Base-by-base conservation (phyloP, 2,797 vertebrate genomes). In the Xenentodon cancila region DNA sequence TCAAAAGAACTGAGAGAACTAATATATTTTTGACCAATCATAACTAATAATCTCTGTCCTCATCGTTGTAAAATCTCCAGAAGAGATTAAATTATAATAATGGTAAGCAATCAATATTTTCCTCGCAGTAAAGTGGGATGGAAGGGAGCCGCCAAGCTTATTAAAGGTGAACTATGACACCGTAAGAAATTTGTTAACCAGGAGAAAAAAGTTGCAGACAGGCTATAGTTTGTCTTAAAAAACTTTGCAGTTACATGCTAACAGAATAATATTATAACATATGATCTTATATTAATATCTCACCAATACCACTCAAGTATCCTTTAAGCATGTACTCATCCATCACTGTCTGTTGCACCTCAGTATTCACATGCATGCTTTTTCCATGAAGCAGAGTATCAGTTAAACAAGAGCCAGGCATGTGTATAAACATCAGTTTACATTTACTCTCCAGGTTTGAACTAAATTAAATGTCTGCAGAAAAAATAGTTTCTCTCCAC, bases 341-440 rank as follows among this genome's bases (percentile, higher is more conserved):
- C 52, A 40, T 40, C 13, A 34, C 12, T 49, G 18, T 53, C 45
- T 70, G 15, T 57, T 65, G 43, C 20, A 51, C 46, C 17, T 43
- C 49, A 59, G 8, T 17, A 12, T 51, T 62, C 53, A 72, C 46
- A 43, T 43, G 75, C 71, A 81, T 82, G 62, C 12, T 54, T 54
- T 71, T 64, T 32, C 37, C 21, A 20, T 48, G 13, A 1, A 37
- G 4, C 4, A 7, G 37, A 53, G 1, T 25, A 30, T 34, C 1
- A 34, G 19, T 22, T 3, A 51, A 52, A 65, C 5, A n/a, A 51
- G 9, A 63, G 34, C 4, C 27, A 18, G 19, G 16, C 11, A 7
- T 42, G 37, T 70, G 42, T 48, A 30, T 51, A 13, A 59, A 59
- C 50, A 45, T 32, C 17, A 69, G 18, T 59, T 59, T n/a, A 2